Base-by-base conservation (phyloP, 2,113 vertebrate species). In the Aspiorhynchus laticeps region DNA sequence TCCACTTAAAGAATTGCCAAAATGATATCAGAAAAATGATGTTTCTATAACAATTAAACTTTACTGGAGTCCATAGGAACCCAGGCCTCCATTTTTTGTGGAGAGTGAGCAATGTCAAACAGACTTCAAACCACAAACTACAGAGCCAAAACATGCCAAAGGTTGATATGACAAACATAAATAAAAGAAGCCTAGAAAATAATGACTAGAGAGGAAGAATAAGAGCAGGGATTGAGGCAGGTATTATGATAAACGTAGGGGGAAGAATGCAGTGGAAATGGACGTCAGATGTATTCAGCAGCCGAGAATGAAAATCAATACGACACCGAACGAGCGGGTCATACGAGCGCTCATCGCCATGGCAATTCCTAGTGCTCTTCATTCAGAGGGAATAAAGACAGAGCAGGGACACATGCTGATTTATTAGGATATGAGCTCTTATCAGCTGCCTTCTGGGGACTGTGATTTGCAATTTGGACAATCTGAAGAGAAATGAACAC, bases 371-470 rank as follows among this genome's bases (percentile, higher is more conserved):
- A 78, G 26, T 8, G 48, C 74, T 80, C 21, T 56, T 80, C 14
- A 80, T 36, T 53, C 1, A 9, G 21, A 36, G 77, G 28, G 28
- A 36, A 36, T 59, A 56, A 53, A 48, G 48, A 67, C 56, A 28
- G 79, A 56, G 21, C 33, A 63, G 69, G 51, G 65, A 75, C 65
- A 71, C 53, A 21, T 33, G 51, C 41, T 46, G 41, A 84, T 80
- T 86, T 84, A 87, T 86, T 31, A 87, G 84, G 83, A 86, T 46
- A 88, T 77, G 59, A 83, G 74, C 69, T 65, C 31, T 86, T 84
- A 43, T 86, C 73, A 86, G 77, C 24, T 63, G 53, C 31, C 56
- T 83, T 46, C 15, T 48, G 74, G 69, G 36, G 31, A n/a, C 43
- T 76, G 24, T 28, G 33, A 38, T 73, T 41, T 21, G 31, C 31